Base-by-base conservation (phyloP, 2,888 invertebrate species). In the Himalopsyche tibetana region DNA sequence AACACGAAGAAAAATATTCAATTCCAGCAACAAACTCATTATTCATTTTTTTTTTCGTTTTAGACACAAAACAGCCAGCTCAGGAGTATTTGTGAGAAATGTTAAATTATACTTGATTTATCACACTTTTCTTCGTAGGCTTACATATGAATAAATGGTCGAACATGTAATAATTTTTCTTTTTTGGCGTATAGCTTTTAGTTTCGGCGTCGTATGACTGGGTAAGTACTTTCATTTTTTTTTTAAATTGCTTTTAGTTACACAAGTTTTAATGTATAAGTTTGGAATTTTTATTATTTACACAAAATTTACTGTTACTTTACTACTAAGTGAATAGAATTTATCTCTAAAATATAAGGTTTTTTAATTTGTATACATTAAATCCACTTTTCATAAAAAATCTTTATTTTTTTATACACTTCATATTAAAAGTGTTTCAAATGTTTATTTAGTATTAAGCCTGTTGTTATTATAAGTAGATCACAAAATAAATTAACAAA, bases 31-130 rank as follows among this genome's bases (percentile, higher is more conserved):
- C 19, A 63, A 63, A 63, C 63, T 63, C 63, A 63, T 63, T 63
- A 63, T 63, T 63, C 63, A 63, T 19, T 63, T 19, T 63, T 63
- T 28, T 51, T 51, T 51, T 51, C 51, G 8, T 51, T 15, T 51
- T 15, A 51, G 51, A 63, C 19, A 63, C 63, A 63, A 63, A 63
- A 28, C 63, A 63, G 28, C 63, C 63, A 28, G 63, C 19, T 63
- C 63, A 9, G 28, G 4, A 19, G 63, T 63, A 28, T 63, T 63
- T 63, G 63, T 63, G 63, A n/a, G 63, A 63, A 63, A 63, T 63
- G 63, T 63, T 63, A 63, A 63, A 63, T 63, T 63, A 63, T 63
- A 63, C 63, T 63, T 63, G 63, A 63, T 63, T 63, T 63, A 63
- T 63, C 63, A 19, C 63, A 28, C 63, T 63, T 51, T 28, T 63